Conservation (phyloP, 2,888 invertebrate genomes). For the Ectemnius continuus region DNA sequence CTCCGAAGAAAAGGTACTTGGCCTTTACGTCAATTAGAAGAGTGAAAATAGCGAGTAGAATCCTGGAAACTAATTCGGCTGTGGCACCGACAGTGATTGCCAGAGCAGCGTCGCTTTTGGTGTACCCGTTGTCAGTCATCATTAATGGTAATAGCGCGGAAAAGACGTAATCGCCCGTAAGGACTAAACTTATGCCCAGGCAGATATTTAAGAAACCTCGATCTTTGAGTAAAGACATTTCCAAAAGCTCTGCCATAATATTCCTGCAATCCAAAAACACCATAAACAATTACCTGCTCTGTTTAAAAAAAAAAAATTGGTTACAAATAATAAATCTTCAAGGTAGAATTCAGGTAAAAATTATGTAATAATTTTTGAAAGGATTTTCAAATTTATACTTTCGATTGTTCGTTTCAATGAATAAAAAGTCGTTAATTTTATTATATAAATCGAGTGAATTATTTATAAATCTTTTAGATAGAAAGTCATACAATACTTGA, state of each 20-base stretch:
- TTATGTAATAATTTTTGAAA: too few species aligned
- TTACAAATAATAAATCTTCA: background rate
- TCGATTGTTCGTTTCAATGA: too few species aligned
- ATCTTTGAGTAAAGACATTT: slow-evolving; percentile 71
- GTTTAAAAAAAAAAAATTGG: slow-evolving; percentile 12
- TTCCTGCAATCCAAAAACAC: slow-evolving; percentile 36
- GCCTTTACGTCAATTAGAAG: slow-evolving; percentile 82
- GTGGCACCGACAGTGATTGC: slow-evolving; percentile 85
- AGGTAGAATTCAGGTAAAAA: too few species aligned
- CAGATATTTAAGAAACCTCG: slow-evolving; percentile 81
- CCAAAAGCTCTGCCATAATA: slow-evolving; percentile 65
- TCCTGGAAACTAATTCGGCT: slow-evolving; percentile 84
- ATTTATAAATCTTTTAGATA: too few species aligned
- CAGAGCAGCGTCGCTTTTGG: slow-evolving; percentile 82
- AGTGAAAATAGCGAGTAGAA: slow-evolving; percentile 82
- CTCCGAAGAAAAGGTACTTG: slow-evolving; percentile 83
- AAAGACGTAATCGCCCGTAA: slow-evolving; percentile 86
- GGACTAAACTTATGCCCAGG: slow-evolving; percentile 84
- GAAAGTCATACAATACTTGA: too few species aligned
- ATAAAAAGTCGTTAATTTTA: too few species aligned
- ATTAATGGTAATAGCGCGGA: slow-evolving; percentile 84
- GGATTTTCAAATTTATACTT: too few species aligned
- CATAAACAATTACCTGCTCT: too few species aligned
- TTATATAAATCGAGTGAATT: too few species aligned
- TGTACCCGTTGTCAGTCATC: slow-evolving; percentile 81